phyloP scores from a whole-genome alignment of 2,797 vertebrate genomes.

The Scolopax rusticola region DNA sequence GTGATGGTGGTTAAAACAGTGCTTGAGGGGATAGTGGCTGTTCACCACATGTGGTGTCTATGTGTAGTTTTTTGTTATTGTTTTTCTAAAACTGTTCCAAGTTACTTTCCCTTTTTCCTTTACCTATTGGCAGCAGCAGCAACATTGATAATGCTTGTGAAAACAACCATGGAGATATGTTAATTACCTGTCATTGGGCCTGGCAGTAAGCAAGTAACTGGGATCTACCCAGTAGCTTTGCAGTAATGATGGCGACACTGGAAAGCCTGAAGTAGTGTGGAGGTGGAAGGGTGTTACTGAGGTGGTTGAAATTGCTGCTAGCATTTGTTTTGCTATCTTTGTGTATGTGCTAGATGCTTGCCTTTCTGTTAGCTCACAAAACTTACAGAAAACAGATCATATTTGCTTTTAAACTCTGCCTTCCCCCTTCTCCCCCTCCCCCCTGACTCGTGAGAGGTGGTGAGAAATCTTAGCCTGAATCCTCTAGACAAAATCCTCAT shows the following conservation, averaged over 20 bases:
- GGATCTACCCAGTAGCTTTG: background rate
- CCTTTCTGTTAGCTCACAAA: background rate
- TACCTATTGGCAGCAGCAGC: accelerated
- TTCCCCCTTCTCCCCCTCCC: no score
- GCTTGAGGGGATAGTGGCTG: accelerated
- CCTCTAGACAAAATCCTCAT: background rate
- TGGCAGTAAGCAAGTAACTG: background rate
- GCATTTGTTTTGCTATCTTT: background rate
- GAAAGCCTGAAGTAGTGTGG: background rate
- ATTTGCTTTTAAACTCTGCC: background rate
- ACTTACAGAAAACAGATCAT: background rate
- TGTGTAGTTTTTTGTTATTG: accelerated
- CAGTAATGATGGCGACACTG: background rate
- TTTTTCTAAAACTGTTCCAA: background rate
- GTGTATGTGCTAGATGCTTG: background rate
- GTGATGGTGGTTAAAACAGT: background rate
- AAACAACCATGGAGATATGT: accelerated
- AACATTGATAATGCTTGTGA: background rate
- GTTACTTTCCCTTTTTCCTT: background rate
- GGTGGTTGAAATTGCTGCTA: background rate
- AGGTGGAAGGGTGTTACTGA: background rate
- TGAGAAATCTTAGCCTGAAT: background rate
- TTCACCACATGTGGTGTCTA: background rate
- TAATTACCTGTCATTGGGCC: background rate
- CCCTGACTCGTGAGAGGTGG: background rate